A percentile compares a stretch with the other conserved stretches of the same genome.
Evolutionary conservation across 2,797 vertebrate genomes (phyloP).

Genomic region (Mus caroli): DNA sequence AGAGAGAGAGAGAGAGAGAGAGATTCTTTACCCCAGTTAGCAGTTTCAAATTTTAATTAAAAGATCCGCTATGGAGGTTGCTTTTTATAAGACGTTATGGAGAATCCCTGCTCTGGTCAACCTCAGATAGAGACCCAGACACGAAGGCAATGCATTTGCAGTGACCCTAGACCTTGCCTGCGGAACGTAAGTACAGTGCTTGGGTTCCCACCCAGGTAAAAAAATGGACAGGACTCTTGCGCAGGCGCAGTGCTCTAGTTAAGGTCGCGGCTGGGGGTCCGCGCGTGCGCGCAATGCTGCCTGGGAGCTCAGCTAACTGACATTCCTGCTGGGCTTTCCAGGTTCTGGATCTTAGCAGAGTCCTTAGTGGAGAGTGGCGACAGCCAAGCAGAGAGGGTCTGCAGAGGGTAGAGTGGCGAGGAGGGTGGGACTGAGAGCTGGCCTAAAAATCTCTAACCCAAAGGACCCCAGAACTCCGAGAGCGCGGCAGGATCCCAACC

Average conservation of each 20-base stretch:
- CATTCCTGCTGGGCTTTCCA: accelerated
- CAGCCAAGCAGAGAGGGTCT: accelerated
- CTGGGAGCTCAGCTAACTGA: accelerated
- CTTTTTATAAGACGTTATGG: too few relatives aligned
- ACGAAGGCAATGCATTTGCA: not conserved
- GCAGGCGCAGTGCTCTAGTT: not conserved
- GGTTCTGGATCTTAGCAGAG: too few relatives aligned
- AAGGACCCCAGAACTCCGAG: not conserved
- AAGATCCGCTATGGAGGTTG: not conserved
- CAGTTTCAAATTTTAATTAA: not conserved
- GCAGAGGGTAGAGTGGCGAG: not conserved
- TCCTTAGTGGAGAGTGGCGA: too few relatives aligned
- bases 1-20: too few relatives aligned
- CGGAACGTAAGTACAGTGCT: not conserved
- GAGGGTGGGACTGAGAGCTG: not conserved
- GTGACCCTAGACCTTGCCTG: not conserved
- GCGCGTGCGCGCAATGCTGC: accelerated
- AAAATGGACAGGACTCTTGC: not conserved
- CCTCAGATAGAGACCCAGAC: not conserved
- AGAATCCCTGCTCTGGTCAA: not conserved
- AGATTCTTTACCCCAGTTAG: not conserved
- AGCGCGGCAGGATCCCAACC: accelerated
- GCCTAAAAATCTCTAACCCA: not conserved
- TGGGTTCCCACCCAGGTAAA: not conserved
- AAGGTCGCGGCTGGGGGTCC: accelerated